Evolutionary conservation across 2,888 invertebrate genomes (phyloP), one percentile per base, ranked within the genome.

Genomic region (Dilophus febrilis): DNA sequence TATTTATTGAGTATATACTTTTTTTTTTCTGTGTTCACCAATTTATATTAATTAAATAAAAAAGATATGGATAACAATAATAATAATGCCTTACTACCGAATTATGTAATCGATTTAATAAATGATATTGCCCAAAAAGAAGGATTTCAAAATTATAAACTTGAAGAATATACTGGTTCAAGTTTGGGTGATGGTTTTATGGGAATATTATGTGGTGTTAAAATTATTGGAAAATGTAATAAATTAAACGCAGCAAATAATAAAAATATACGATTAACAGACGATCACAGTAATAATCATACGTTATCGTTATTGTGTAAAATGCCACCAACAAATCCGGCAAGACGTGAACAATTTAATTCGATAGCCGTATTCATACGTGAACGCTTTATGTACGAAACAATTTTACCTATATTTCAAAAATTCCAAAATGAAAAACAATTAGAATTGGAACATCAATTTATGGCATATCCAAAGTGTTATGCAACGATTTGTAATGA

Each of bases 171-270:
- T 3, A 16, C 29, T 3, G 42, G 44, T 8, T 41, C 39, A 17
- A 42, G 42, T 18, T 34, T 35, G 22, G 44, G 38, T 16, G 43
- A 43, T 32, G 39, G 41, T 18, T 42, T 42, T 30, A 27, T 44
- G 22, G 40, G 38, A 5, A 16, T 39, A 6, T 12, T 42, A 11
- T 29, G 13, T 3, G 13, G 35, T 19, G 28, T 34, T n/a, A 32
- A 16, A 13, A 37, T 44, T 12, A 27, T 27, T 2, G 43, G 40
- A 8, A 16, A 10, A 10, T 28, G 37, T 8, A n/a, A n/a, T n/a
- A n/a, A n/a, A n/a, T n/a, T n/a, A n/a, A n/a, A n/a, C n/a, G n/a
- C n/a, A n/a, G n/a, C n/a, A n/a, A n/a, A n/a, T n/a, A n/a, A n/a
- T n/a, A n/a, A 19, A n/a, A 22, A 22, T 22, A 22, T 22, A 22